These are phyloP conservation scores for Corythornis leucogaster DNA, from an alignment of 2,797 vertebrate species.

Conservation along the genomic window DNA sequence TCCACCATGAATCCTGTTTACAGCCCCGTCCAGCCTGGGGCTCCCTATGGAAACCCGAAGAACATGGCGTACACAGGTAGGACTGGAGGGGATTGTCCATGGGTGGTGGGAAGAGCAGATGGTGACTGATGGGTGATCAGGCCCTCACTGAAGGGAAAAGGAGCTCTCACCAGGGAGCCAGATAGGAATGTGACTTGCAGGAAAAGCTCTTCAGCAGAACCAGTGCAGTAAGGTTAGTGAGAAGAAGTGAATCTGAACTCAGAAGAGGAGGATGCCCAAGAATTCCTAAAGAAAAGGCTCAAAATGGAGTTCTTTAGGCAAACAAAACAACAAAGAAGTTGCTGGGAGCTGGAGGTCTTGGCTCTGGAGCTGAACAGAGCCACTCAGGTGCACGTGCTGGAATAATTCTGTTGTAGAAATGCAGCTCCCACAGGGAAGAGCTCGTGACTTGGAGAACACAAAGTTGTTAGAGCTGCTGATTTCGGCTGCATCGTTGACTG, in stretches of 20 bases:
- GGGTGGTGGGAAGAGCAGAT: neutral
- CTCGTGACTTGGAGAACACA: fast-evolving
- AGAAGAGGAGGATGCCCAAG: neutral
- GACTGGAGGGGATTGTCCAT: neutral
- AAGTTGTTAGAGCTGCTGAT: neutral
- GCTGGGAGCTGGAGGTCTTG: neutral
- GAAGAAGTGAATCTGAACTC: neutral
- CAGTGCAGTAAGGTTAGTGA: fast-evolving
- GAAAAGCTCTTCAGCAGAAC: neutral
- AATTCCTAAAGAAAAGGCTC: neutral
- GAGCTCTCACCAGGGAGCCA: neutral
- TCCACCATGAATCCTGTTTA: constrained; percentile 98
- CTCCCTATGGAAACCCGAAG: constrained; percentile 97
- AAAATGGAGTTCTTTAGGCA: neutral
- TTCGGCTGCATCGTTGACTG: neutral
- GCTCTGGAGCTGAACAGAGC: neutral
- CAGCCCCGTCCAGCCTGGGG: constrained; percentile 96
- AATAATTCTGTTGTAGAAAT: neutral
- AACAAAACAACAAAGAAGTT: neutral
- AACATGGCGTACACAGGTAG: constrained; percentile 97
- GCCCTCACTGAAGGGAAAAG: neutral
- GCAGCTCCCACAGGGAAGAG: neutral
- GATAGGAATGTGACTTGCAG: neutral
- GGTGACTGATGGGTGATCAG: neutral
- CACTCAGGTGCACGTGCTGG: fast-evolving